phyloP scores from a whole-genome alignment of 2,797 vertebrate species.

The Cyprinella venusta region DNA sequence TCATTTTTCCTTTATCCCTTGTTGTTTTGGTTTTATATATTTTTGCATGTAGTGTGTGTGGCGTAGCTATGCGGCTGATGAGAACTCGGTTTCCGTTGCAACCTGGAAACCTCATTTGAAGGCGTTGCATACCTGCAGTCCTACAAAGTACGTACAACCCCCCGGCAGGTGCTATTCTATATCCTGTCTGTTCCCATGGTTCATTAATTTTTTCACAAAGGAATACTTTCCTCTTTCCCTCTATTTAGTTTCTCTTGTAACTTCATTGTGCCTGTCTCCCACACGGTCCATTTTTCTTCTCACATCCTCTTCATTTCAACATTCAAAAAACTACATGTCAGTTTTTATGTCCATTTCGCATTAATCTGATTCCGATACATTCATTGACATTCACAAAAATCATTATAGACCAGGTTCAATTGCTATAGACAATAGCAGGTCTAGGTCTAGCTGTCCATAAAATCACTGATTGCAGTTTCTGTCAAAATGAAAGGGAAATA shows the following conservation, averaged over 20 bases:
- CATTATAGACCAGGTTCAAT: conserved; percentile 51
- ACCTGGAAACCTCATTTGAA: conserved; percentile 99
- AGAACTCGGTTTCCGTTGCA: conserved; percentile 99
- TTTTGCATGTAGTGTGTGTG: conserved; percentile 91
- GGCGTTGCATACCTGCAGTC: conserved; percentile 99
- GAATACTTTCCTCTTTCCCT: conserved; percentile 53
- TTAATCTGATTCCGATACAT: conserved; percentile 46
- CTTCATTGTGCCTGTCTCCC: conserved; percentile 13
- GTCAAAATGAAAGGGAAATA: conserved; percentile 4
- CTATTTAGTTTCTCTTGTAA: conserved; percentile 51
- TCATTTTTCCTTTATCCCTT: not conserved
- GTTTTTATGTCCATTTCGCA: not conserved
- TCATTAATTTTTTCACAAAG: conserved; percentile 46
- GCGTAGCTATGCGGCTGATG: conserved; percentile 99
- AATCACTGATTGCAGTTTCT: conserved; percentile 28
- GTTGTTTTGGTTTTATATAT: conserved; percentile 74
- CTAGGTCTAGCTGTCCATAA: conserved; percentile 3
- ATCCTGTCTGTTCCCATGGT: conserved; percentile 68
- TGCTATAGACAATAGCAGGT: not conserved
- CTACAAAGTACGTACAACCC: conserved; percentile 96
- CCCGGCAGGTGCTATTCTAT: conserved; percentile 70
- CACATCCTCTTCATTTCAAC: conserved; percentile 28
- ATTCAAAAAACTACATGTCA: conserved; percentile 19
- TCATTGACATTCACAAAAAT: conserved; percentile 59
- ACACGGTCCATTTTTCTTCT: conserved; percentile 7